Conservation (phyloP, 2,797 vertebrate genomes). For the Aselliscus stoliczkanus region DNA sequence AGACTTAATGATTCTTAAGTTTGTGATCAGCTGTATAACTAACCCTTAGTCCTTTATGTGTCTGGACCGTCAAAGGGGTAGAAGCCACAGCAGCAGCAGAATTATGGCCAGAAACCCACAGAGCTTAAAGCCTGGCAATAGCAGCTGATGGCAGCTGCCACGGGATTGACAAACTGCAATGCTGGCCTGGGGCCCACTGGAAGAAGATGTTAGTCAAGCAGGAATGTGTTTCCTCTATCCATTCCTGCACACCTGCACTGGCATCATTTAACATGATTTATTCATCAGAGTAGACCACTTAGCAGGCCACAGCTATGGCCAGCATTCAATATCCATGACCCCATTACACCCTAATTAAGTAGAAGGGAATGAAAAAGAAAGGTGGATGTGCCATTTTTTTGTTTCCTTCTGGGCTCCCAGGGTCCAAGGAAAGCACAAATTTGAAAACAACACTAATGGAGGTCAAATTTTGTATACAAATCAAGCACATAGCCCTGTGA, state of each 20-base stretch:
- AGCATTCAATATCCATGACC: not conserved
- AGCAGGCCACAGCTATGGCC: not conserved
- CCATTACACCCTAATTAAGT: conserved; percentile 28
- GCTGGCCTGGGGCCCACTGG: not conserved
- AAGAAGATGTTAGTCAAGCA: not conserved
- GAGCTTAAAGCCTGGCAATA: not conserved
- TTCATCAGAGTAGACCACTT: not conserved
- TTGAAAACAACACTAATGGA: not conserved
- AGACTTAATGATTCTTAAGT: not conserved
- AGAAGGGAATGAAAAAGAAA: not conserved
- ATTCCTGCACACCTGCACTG: not conserved
- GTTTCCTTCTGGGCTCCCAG: not conserved
- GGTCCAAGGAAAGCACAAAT: not conserved
- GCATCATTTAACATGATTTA: conserved; percentile 37
- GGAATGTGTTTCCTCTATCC: not conserved
- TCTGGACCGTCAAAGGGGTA: not conserved
- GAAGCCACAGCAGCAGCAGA: not conserved
- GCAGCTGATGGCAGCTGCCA: not conserved
- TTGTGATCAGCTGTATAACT: not conserved
- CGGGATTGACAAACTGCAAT: not conserved
- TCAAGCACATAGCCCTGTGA: not conserved
- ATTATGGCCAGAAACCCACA: not conserved
- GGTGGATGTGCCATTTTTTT: not conserved
- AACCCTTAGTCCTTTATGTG: not conserved
- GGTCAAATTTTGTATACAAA: not conserved